Evolutionary conservation across 2,797 vertebrate species (phyloP), one percentile per base, ranked within the genome.

Genomic region (Melanotaenia trifasciata): DNA sequence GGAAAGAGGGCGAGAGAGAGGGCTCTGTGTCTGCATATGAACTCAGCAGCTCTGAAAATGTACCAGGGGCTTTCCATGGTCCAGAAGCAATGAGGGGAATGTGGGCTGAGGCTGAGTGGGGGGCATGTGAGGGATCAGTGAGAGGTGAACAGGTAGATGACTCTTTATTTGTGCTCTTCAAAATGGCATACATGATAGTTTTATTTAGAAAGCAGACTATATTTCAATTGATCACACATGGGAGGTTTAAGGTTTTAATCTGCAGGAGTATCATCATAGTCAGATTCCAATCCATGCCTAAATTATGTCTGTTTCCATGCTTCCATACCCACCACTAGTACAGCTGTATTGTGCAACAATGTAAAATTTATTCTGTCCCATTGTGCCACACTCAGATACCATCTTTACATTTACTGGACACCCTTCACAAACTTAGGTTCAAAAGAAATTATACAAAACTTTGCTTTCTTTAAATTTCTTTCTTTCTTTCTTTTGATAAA

Each of bases 31-130:
- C 80, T 91, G 78, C 71, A n/a, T 74, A 87, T 64, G n/a, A 86
- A 70, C 81, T 90, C 82, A 86, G 78, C 79, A 82, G 70, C 84
- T 85, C 87, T 90, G 88, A 87, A 91, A 87, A 88, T 79, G 80
- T 84, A 87, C 53, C 78, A 79, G 90, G 90, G 90, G 87, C 84
- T 94, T 92, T 93, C 92, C 87, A 82, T 79, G 74, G 83, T 81
- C 74, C 85, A 70, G 58, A 58, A 74, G 86, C 78, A 87, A 89
- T 87, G 88, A 89, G 47, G 84, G 73, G 81, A 90, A 87, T 90
- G 89, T 81, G 74, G 74, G 70, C 56, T 81, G 79, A 69, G 76
- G 61, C 66, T 64, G 58, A 22, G 79, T 3, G 26, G 45, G 36
- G 11, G 30, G 59, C 22, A 45, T 28, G 63, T 14, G 69, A 38